Base-by-base conservation (phyloP, 2,888 invertebrate genomes). In the Melanostoma scalare region DNA sequence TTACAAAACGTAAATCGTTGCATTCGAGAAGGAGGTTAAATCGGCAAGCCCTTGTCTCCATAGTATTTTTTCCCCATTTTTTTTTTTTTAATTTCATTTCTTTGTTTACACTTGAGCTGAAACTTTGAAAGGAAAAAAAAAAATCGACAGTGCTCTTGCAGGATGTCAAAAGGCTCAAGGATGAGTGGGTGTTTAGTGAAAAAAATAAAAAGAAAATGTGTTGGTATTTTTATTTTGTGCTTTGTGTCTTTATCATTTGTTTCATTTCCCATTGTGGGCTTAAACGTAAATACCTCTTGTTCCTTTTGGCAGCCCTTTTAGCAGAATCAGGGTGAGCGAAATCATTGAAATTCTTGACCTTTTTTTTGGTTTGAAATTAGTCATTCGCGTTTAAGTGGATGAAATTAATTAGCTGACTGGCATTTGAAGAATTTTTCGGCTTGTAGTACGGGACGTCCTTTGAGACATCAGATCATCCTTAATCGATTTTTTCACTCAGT, bases 141-240 rank as follows among this genome's bases (percentile, higher is more conserved):
- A 63, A 63, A 63, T 63, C 50, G 38, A 63, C 63, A 50, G 50
- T 38, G 35, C 35, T 61, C 48, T 63, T 63, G 63, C 63, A 63
- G n/a, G 30, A 63, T 63, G 63, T 63, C 63, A 63, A 20, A 20
- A 63, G 63, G 63, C 38, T 63, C 63, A 63, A 63, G 30, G 63
- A 46, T 63, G 63, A 38, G 63, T 36, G 30, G 50, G n/a, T 50
- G 63, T 63, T 50, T 48, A 63, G 63, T 63, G 63, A 63, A 63
- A 63, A 63, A 63, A 63, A 48, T 38, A 63, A 63, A 69, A 60
- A 65, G 58, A 65, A 65, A 63, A 68, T 82, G 78, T 74, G 77
- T 35, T 74, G 78, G 82, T 63, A 82, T 78, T 73, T 82, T 69
- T 77, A 72, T 68, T 72, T 33, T 48, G 30, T 52, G 53, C 30